Conservation (phyloP, 2,113 vertebrate species). For the Halcyon senegalensis region DNA sequence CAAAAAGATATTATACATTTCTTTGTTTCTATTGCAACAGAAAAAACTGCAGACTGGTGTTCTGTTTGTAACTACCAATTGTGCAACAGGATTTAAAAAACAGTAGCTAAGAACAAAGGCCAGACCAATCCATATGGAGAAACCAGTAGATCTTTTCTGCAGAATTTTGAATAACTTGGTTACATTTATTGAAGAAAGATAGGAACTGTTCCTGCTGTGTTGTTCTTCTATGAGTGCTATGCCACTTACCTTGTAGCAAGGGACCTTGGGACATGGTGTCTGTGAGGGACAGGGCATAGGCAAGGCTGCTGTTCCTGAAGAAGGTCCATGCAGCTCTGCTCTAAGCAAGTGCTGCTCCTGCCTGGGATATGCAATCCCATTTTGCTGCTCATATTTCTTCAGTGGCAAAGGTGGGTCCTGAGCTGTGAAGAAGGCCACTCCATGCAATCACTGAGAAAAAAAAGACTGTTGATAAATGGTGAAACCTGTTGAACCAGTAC, state of each 20-base stretch:
- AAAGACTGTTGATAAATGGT: not conserved
- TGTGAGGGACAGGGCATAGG: not conserved
- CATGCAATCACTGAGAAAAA: not conserved
- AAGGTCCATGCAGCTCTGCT: not conserved
- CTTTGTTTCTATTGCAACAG: not conserved
- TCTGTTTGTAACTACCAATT: not conserved
- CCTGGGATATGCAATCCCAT: not conserved
- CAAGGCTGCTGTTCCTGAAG: not conserved
- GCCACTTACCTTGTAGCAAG: not conserved
- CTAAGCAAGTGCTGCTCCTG: not conserved
- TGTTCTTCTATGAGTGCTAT: not conserved
- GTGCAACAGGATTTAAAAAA: not conserved
- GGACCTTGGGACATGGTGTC: fast-evolving
- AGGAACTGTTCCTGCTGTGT: not conserved
- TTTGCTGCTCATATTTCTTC: not conserved
- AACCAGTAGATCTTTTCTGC: not conserved
- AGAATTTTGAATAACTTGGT: not conserved
- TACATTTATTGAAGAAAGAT: not conserved
- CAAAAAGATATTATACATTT: not conserved
- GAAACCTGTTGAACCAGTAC: not conserved
- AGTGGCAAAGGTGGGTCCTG: not conserved
- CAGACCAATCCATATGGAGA: not conserved
- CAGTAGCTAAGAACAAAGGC: not conserved
- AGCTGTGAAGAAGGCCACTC: not conserved
- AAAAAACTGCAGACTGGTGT: not conserved